phyloP scores from a whole-genome alignment of 2,797 vertebrate genomes.

The Amblyopsis hoosieri region DNA sequence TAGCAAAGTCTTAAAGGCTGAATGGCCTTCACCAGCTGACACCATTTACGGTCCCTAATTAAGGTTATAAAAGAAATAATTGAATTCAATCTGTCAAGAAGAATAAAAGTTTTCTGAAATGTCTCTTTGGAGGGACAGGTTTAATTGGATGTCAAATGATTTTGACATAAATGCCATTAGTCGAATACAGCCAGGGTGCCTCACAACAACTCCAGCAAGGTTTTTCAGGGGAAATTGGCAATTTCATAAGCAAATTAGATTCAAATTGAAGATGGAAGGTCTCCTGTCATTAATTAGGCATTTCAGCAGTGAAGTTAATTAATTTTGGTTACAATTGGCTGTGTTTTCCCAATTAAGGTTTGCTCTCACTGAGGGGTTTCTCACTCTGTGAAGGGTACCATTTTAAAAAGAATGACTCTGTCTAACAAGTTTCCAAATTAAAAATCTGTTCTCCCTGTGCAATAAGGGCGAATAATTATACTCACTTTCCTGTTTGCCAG shows the following conservation, averaged over 20 bases:
- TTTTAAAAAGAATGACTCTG: conserved; percentile 2
- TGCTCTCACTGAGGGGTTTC: conserved; percentile 2
- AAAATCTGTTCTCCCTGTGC: neutral
- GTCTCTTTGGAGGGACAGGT: conserved; percentile 76
- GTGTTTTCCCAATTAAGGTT: conserved; percentile 34
- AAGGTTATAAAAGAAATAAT: conserved; percentile 75
- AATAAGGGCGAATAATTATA: too few relatives aligned
- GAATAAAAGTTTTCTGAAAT: conserved; percentile 75
- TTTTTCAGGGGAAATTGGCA: conserved; percentile 69
- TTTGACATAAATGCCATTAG: conserved; percentile 81
- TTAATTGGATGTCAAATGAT: conserved; percentile 79
- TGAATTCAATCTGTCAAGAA: conserved; percentile 70
- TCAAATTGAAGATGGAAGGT: conserved; percentile 60
- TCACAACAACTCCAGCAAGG: conserved; percentile 41
- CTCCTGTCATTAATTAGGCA: conserved; percentile 63
- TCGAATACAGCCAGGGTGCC: conserved; percentile 70
- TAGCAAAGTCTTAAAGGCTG: conserved; percentile 57
- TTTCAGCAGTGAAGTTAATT: conserved; percentile 47
- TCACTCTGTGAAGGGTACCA: neutral
- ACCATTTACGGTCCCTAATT: conserved; percentile 59
- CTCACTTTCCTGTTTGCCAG: too few relatives aligned
- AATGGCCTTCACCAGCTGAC: conserved; percentile 23
- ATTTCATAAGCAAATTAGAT: conserved; percentile 70
- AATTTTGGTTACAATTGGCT: conserved; percentile 48
- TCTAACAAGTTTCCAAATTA: conserved; percentile 8